phyloP scores from a whole-genome alignment of 64 coral and sea anemone genomes.

The Montipora cactus region DNA sequence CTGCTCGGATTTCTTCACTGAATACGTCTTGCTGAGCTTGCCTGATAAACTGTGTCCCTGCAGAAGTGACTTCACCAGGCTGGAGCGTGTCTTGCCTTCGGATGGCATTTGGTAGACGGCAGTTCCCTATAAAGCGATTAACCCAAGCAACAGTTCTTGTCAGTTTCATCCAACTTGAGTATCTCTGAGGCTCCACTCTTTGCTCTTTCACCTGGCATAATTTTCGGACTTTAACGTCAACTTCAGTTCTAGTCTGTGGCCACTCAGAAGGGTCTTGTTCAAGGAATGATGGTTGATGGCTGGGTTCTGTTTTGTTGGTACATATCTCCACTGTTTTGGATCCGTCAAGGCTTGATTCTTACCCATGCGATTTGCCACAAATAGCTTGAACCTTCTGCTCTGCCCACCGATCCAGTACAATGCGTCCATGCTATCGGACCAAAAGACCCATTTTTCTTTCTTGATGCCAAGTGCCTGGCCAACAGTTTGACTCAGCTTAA shows the following conservation, averaged over 20 bases:
- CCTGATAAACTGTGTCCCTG: slow-evolving; percentile 36
- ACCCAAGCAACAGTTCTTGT: slow-evolving; percentile 23
- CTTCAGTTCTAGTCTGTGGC: slow-evolving; percentile 9
- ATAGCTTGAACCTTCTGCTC: no score
- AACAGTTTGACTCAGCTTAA: no score
- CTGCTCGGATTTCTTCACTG: slow-evolving; percentile 37
- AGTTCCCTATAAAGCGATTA: slow-evolving; percentile 44
- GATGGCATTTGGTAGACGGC: background rate
- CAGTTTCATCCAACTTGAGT: slow-evolving; percentile 35
- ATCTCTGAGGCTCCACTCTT: slow-evolving; percentile 28
- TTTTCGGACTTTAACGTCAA: slow-evolving; percentile 12
- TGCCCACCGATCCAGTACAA: no score
- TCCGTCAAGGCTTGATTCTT: no score
- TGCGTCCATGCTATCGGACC: no score
- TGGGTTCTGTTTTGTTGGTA: slow-evolving; percentile 36
- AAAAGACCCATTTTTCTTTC: no score
- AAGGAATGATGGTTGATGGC: slow-evolving; percentile 54
- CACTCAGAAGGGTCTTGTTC: slow-evolving; percentile 10
- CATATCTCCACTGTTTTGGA: no score
- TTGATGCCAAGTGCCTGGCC: no score
- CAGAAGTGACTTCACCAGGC: slow-evolving; percentile 39
- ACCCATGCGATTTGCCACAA: no score
- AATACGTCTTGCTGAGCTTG: slow-evolving; percentile 58
- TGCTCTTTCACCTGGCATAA: background rate
- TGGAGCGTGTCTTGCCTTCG: background rate